Evolutionary conservation across 2,113 vertebrate genomes (phyloP).

Genomic region (Tinamus guttatus): DNA sequence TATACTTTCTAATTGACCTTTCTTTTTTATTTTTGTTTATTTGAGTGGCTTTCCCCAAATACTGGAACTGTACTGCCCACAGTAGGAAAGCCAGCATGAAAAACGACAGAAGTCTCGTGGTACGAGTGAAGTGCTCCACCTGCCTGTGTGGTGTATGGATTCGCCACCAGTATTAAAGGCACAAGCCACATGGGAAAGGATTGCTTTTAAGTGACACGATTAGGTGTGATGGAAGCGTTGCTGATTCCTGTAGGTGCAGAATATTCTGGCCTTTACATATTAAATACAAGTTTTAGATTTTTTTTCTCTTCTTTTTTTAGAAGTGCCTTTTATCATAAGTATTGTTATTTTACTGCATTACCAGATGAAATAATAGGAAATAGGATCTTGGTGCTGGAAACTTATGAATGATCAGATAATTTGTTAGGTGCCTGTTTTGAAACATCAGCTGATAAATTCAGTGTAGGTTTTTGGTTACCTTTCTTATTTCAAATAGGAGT

Average conservation of each 20-base stretch:
- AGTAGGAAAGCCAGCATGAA: not conserved
- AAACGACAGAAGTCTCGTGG: not conserved
- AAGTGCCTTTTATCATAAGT: not conserved
- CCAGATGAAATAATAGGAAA: not conserved
- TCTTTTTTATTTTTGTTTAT: not conserved
- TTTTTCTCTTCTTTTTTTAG: not conserved
- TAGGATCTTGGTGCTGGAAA: not conserved
- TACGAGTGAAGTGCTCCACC: slow-evolving; percentile 16
- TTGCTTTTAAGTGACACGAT: not conserved
- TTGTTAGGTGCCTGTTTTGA: not conserved
- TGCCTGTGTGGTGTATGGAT: not conserved
- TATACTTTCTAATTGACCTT: not conserved
- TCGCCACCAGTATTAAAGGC: not conserved
- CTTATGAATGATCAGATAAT: not conserved
- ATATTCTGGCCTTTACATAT: not conserved
- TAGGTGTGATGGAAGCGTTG: not conserved
- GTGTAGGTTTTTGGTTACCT: not conserved
- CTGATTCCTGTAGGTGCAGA: not conserved
- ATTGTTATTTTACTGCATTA: not conserved
- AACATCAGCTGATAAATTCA: not conserved
- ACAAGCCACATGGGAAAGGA: not conserved
- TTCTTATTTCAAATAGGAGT: not conserved
- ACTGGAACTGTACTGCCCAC: not conserved
- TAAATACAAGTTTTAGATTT: not conserved
- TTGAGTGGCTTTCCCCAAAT: not conserved